Evolutionary conservation across 2,888 invertebrate species (phyloP).

Genomic region (Flabesymbios commensalis): DNA sequence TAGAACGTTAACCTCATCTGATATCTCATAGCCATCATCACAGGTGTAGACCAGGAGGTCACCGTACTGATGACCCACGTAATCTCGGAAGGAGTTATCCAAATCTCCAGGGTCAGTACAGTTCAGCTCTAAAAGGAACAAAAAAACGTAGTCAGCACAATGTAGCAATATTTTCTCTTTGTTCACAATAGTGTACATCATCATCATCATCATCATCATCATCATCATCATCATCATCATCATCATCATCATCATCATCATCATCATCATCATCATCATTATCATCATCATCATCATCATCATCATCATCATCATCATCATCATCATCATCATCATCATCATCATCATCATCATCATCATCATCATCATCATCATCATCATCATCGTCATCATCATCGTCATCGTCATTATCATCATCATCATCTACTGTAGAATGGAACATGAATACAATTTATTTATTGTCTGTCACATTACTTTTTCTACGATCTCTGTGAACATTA

Average conservation of each 20-base stretch:
- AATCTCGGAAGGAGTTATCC: too few relatives aligned
- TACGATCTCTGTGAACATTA: too few relatives aligned
- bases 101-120: too few relatives aligned
- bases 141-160: too few relatives aligned
- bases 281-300: neutral
- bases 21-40: too few relatives aligned
- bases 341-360: neutral
- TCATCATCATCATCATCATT: neutral
- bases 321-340: neutral
- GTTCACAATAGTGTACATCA: neutral
- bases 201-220: neutral
- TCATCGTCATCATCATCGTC: neutral
- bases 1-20: too few relatives aligned
- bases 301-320: neutral
- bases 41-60: too few relatives aligned
- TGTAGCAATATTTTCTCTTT: neutral
- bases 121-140: too few relatives aligned
- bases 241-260: neutral
- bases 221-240: neutral
- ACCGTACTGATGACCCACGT: too few relatives aligned
- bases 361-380: neutral
- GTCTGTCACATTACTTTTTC: too few relatives aligned
- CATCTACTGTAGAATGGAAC: neutral
- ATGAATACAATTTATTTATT: too few relatives aligned
- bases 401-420: neutral